Evolutionary conservation across 2,888 invertebrate species (phyloP).

Genomic region (Tachystola acroxantha): DNA sequence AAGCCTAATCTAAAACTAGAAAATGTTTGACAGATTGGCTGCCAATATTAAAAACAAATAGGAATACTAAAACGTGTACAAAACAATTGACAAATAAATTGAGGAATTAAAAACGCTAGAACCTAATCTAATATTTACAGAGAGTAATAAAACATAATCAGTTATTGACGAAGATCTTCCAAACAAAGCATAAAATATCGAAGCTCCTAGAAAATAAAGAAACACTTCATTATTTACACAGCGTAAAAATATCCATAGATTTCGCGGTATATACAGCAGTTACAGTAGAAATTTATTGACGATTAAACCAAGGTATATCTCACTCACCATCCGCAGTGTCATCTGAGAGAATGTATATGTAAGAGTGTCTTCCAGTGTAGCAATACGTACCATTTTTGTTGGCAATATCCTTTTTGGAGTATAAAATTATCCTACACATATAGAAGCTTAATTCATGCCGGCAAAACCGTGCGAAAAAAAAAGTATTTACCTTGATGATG

Average conservation of each 20-base stretch:
- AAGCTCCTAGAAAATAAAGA: slow-evolving; percentile 34
- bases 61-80: no score
- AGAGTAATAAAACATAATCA: background rate
- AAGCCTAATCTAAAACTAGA: no score
- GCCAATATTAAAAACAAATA: no score
- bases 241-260: slow-evolving; percentile 22
- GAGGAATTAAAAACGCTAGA: no score
- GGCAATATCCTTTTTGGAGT: slow-evolving; percentile 18
- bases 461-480: slow-evolving; percentile 31
- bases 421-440: slow-evolving; percentile 15
- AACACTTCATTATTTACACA: slow-evolving; percentile 33
- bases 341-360: slow-evolving; percentile 7
- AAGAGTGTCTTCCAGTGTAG: slow-evolving; percentile 21
- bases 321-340: slow-evolving; percentile 11
- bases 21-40: no score
- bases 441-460: slow-evolving; percentile 36
- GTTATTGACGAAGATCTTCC: no score
- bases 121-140: background rate
- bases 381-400: slow-evolving; percentile 41
- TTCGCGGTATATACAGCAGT: slow-evolving; percentile 63
- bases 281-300: slow-evolving; percentile 33
- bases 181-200: slow-evolving; percentile 25
- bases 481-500: slow-evolving; percentile 56
- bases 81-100: no score
- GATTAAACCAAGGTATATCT: slow-evolving; percentile 5